These are phyloP conservation scores for Pseudonaja textilis DNA, from an alignment of 2,113 vertebrate genomes.

Conservation along the genomic window DNA sequence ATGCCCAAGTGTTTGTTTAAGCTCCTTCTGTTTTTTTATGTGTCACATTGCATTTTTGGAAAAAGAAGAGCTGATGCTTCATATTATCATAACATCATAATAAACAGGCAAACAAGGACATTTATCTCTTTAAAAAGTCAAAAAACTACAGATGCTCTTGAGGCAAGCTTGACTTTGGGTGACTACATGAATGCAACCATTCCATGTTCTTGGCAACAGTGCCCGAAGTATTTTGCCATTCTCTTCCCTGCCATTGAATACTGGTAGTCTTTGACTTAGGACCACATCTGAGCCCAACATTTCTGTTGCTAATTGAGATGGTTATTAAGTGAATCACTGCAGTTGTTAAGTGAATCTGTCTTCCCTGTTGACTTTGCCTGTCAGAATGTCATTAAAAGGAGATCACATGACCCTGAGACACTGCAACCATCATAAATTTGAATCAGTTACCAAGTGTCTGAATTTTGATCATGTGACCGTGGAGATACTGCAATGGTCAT, in stretches of 20 bases:
- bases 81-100: neutral
- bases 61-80: neutral
- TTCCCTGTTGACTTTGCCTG: neutral
- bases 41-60: neutral
- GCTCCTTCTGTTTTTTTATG: neutral
- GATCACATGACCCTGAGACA: neutral
- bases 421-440: neutral
- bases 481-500: neutral
- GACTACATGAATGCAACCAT: neutral
- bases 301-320: neutral
- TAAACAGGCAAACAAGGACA: neutral
- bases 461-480: neutral
- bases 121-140: neutral
- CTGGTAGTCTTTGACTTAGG: neutral
- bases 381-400: neutral
- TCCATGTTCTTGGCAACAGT: neutral
- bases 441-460: neutral
- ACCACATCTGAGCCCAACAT: too few relatives aligned
- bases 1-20: neutral
- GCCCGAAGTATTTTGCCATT: neutral
- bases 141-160: neutral
- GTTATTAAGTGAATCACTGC: neutral
- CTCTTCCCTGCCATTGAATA: neutral
- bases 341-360: neutral
- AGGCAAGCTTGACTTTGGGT: neutral